phyloP scores from a whole-genome alignment of 2,797 vertebrate genomes.

The Valencia hispanica region DNA sequence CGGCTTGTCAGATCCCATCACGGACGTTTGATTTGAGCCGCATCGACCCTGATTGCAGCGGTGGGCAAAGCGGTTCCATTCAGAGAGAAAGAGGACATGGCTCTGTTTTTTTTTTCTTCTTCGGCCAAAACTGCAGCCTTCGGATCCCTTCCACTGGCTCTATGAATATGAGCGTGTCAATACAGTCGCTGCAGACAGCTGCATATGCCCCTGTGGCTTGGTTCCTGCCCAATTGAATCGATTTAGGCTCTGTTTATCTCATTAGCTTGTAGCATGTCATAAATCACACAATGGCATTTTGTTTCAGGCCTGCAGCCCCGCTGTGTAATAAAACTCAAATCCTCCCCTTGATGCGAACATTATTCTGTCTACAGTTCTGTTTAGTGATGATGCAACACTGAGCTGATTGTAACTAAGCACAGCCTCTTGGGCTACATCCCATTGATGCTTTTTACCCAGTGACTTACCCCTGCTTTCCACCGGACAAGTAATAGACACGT shows the following conservation, averaged over 20 bases:
- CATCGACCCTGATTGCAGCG: conserved; percentile 62
- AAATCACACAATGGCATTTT: conserved; percentile 79
- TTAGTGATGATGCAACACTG: conserved; percentile 36
- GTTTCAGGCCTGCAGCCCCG: conserved; percentile 66
- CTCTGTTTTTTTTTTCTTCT: conserved; percentile 30
- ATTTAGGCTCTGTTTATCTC: conserved; percentile 82
- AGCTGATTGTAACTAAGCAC: conserved; percentile 37
- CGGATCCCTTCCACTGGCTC: conserved; percentile 41
- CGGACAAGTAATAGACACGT: too few relatives aligned
- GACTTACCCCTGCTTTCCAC: too few relatives aligned
- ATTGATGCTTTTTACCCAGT: conserved; percentile 45
- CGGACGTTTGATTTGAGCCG: conserved; percentile 53
- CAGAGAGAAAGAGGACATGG: conserved; percentile 43
- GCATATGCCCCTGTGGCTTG: conserved; percentile 71
- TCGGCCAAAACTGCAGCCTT: conserved; percentile 53
- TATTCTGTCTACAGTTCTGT: conserved; percentile 61
- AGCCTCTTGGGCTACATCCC: conserved; percentile 51
- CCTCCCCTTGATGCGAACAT: conserved; percentile 38
- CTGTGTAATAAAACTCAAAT: conserved; percentile 57
- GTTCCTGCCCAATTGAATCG: conserved; percentile 72
- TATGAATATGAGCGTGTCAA: conserved; percentile 71
- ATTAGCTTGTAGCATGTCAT: conserved; percentile 80
- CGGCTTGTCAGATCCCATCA: conserved; percentile 58
- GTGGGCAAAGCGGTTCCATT: conserved; percentile 50
- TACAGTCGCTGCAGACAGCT: conserved; percentile 67